Percentiles rank a stretch among this genome's conserved stretches.
These are phyloP conservation scores for Axinella damicornis DNA, from an alignment of 37 sponge, comb jelly and placozoan species.

Conservation along the genomic window DNA sequence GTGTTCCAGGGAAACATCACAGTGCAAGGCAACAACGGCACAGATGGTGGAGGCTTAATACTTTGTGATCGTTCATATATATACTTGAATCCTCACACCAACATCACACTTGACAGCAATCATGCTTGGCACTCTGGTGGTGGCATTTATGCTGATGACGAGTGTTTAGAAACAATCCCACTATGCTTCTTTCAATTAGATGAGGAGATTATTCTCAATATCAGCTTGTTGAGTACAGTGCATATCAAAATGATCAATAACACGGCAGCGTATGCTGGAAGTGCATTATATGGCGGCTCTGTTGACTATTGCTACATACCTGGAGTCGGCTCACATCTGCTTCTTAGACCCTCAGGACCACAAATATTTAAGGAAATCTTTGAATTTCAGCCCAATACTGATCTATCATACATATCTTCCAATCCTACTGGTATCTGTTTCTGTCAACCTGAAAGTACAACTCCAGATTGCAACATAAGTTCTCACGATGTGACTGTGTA, in stretches of 20 bases:
- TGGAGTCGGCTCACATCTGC: no score
- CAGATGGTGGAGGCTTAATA: slow-evolving; percentile 29
- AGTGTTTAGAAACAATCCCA: slow-evolving; percentile 15
- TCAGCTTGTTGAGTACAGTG: neutral
- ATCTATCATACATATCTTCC: no score
- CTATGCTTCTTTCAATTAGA: slow-evolving; percentile 34
- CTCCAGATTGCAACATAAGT: no score
- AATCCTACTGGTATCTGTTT: no score
- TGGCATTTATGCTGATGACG: slow-evolving; percentile 21
- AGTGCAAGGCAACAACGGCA: slow-evolving; percentile 2
- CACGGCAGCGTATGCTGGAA: slow-evolving; percentile 21
- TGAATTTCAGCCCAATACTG: no score
- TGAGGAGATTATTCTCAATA: neutral
- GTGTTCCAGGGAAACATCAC: neutral
- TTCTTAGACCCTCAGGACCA: no score
- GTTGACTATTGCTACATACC: slow-evolving; percentile 27
- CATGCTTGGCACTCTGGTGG: slow-evolving; percentile 1
- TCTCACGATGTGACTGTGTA: no score
- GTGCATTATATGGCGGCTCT: slow-evolving; percentile 40
- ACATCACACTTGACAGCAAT: slow-evolving; percentile 8
- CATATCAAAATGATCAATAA: slow-evolving; percentile 5
- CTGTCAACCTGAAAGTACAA: no score
- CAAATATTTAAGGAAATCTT: no score
- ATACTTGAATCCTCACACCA: slow-evolving; percentile 12
- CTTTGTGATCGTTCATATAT: slow-evolving; percentile 9